phyloP scores from a whole-genome alignment of 2,888 invertebrate genomes.

The Hetaerina titia region DNA sequence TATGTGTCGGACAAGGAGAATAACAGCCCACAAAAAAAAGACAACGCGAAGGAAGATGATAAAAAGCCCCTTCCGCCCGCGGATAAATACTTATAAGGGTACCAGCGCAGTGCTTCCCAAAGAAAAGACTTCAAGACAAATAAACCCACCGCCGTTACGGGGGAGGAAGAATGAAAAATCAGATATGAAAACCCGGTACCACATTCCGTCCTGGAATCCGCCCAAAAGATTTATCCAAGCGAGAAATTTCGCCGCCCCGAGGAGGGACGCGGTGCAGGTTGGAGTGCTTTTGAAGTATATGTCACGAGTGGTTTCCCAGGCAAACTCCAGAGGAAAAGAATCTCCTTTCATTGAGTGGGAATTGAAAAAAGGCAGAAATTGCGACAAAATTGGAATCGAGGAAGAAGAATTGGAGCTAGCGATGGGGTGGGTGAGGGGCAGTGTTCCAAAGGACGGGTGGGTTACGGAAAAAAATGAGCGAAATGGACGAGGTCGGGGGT shows the following conservation, averaged over 20 bases:
- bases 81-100: slow-evolving; percentile 52
- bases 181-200: slow-evolving; percentile 26
- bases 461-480: slow-evolving; percentile 25
- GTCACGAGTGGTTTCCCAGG: not conserved
- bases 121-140: not conserved
- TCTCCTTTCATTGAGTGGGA: not conserved
- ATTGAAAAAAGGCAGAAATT: slow-evolving; percentile 12
- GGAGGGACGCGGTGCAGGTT: not conserved
- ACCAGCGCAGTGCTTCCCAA: slow-evolving; percentile 13
- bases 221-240: slow-evolving; percentile 33
- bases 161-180: slow-evolving; percentile 1
- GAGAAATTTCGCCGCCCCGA: not conserved
- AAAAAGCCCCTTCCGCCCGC: not conserved
- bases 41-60: not conserved
- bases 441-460: not conserved
- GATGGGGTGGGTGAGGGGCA: not conserved
- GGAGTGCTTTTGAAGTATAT: not conserved
- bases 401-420: not conserved
- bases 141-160: not conserved
- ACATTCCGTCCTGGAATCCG: not conserved
- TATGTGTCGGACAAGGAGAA: slow-evolving; percentile 11
- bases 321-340: slow-evolving; percentile 25
- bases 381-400: slow-evolving; percentile 12
- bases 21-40: slow-evolving; percentile 31
- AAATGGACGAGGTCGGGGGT: not conserved